Percentiles rank a stretch among this genome's conserved stretches.
phyloP scores from a whole-genome alignment of 1,140 invertebrate genomes.

The Conus ventricosus region DNA sequence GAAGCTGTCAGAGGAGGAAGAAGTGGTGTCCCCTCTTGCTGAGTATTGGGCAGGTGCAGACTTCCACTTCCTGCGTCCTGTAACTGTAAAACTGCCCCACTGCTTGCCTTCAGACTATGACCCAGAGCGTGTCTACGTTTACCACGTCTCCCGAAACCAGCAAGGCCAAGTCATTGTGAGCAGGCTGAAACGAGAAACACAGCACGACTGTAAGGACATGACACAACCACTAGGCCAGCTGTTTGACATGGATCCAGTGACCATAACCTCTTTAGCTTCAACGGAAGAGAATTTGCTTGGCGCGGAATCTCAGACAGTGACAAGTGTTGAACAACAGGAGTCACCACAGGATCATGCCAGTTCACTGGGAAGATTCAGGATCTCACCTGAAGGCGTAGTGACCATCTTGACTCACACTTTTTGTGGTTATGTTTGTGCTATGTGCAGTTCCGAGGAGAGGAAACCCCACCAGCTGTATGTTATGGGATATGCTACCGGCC shows the following conservation, averaged over 20 bases:
- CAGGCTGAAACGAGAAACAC: neutral
- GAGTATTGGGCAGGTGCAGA: slow-evolving; percentile 14
- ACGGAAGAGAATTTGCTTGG: neutral
- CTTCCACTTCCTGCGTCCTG: slow-evolving; percentile 1
- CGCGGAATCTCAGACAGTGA: neutral
- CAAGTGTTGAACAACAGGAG: too few relatives aligned
- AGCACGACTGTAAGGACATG: neutral
- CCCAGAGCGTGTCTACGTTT: neutral
- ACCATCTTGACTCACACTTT: neutral
- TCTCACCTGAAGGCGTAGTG: neutral
- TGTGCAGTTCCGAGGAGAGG: neutral
- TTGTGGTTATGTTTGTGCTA: neutral
- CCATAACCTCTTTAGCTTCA: neutral
- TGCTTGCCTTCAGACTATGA: neutral
- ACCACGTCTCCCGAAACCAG: neutral
- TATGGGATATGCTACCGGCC: neutral
- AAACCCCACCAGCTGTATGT: neutral
- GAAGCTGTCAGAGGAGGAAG: neutral
- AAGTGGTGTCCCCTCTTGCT: neutral
- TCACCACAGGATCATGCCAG: neutral
- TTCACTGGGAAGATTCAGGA: neutral
- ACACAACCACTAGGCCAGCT: neutral
- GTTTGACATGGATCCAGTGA: neutral
- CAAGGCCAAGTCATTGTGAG: neutral
- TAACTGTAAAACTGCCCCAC: neutral